These are phyloP conservation scores for Lymantria dispar DNA, from an alignment of 2,888 invertebrate species.

Conservation along the genomic window DNA sequence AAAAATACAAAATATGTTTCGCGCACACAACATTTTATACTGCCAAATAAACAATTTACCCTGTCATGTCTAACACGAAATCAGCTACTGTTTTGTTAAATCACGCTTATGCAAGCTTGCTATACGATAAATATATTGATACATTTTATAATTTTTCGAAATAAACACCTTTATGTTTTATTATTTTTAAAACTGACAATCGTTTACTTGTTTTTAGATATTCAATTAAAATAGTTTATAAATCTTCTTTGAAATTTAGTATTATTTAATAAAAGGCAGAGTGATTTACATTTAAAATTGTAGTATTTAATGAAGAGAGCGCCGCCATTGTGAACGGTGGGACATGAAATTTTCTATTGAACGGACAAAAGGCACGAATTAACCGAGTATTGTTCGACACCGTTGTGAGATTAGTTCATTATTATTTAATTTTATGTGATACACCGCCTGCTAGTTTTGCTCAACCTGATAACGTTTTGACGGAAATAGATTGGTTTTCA, in stretches of 20 bases:
- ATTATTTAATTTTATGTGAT: slow-evolving; percentile 75
- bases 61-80: not conserved
- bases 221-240: slow-evolving; percentile 3
- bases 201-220: too few relatives aligned
- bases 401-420: slow-evolving; percentile 67
- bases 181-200: too few relatives aligned
- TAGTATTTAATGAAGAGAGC: slow-evolving; percentile 61
- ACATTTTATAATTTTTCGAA: not conserved
- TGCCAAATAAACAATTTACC: not conserved
- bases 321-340: slow-evolving; percentile 60
- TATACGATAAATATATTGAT: not conserved
- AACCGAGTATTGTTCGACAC: slow-evolving; percentile 69
- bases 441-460: slow-evolving; percentile 32
- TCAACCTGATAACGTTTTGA: slow-evolving; percentile 27
- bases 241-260: slow-evolving; percentile 36
- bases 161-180: too few relatives aligned
- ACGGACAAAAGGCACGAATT: slow-evolving; percentile 77
- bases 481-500: slow-evolving; percentile 9
- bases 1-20: not conserved
- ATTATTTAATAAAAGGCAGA: slow-evolving; percentile 57
- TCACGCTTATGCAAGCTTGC: not conserved
- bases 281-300: slow-evolving; percentile 75
- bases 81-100: not conserved
- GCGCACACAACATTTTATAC: not conserved
- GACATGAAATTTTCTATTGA: slow-evolving; percentile 78